These are phyloP conservation scores for Ruditapes philippinarum DNA, from an alignment of 1,140 invertebrate species.

Conservation along the genomic window DNA sequence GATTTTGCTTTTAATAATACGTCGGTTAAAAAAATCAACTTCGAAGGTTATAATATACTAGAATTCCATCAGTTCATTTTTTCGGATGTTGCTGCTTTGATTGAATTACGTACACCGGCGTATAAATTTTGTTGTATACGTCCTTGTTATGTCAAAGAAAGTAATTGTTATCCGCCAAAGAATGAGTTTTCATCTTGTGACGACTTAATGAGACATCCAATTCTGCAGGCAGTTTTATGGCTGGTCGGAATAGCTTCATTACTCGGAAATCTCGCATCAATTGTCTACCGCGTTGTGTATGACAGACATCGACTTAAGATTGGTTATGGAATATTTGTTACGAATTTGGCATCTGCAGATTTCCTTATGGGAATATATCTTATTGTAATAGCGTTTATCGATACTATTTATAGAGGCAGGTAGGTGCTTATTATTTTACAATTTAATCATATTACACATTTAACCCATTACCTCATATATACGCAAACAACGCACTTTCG, in stretches of 20 bases:
- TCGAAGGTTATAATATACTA: constrained; percentile 60
- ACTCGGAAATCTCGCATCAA: constrained; percentile 68
- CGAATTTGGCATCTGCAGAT: constrained; percentile 79
- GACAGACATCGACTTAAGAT: constrained; percentile 52
- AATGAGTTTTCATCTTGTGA: constrained; percentile 76
- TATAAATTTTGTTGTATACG: constrained; percentile 75
- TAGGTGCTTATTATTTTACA: constrained; percentile 42
- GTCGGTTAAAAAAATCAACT: constrained; percentile 60
- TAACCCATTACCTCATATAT: too few relatives aligned
- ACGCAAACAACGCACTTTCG: too few relatives aligned
- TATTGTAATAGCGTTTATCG: constrained; percentile 78
- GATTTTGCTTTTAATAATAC: constrained; percentile 51
- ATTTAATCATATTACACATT: too few relatives aligned
- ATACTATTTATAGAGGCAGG: constrained; percentile 72
- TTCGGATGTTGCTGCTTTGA: constrained; percentile 39
- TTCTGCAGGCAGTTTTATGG: constrained; percentile 75
- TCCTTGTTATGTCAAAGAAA: constrained; percentile 43
- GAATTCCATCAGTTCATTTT: constrained; percentile 63
- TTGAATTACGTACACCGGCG: constrained; percentile 61
- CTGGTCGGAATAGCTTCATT: constrained; percentile 70
- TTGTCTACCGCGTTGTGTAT: constrained; percentile 58
- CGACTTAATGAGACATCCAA: constrained; percentile 68
- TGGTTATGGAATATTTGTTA: constrained; percentile 74
- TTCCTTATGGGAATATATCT: constrained; percentile 83
- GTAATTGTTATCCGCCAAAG: constrained; percentile 68